Conservation (phyloP, 2,888 invertebrate genomes). For the Drosophila prolongata region DNA sequence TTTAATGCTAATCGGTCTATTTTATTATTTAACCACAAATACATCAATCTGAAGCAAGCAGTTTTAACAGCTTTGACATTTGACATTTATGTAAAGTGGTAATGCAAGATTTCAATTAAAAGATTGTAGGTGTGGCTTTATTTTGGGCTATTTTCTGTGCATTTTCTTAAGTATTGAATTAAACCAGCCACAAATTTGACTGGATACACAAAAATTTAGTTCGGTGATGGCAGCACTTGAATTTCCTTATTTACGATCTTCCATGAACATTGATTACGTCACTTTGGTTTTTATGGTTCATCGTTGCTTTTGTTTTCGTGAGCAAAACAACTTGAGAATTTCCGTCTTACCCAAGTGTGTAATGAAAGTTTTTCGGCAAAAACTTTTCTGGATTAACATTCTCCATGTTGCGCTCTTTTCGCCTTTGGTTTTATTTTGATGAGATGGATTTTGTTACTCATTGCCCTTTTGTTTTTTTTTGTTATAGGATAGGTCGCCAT, state of each 20-base stretch:
- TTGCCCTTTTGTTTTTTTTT: constrained; percentile 18
- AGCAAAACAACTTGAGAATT: constrained; percentile 17
- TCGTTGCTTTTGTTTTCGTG: constrained; percentile 1
- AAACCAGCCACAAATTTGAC: background rate
- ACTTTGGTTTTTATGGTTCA: constrained; percentile 15
- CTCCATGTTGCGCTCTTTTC: constrained; percentile 8
- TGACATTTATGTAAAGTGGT: constrained; percentile 8
- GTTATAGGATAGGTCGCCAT: constrained; percentile 6
- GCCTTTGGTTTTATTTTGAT: constrained; percentile 12
- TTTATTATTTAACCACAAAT: constrained; percentile 1
- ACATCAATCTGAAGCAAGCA: constrained; percentile 11
- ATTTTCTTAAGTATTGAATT: constrained; percentile 5
- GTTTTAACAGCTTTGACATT: background rate
- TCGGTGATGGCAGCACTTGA: constrained; percentile 4
- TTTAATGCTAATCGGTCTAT: constrained; percentile 10
- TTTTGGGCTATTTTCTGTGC: background rate
- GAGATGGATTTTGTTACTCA: constrained; percentile 29
- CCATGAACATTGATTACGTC: constrained; percentile 20
- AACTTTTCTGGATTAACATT: constrained; percentile 38
- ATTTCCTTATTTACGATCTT: constrained; percentile 38
- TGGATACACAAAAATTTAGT: background rate
- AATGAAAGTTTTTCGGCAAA: constrained; percentile 33
- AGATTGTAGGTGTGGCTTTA: constrained; percentile 8
- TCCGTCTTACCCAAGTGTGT: constrained; percentile 13
- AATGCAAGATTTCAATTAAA: constrained; percentile 8